phyloP scores from a whole-genome alignment of 2,888 invertebrate genomes.

The Sinelater perroti region DNA sequence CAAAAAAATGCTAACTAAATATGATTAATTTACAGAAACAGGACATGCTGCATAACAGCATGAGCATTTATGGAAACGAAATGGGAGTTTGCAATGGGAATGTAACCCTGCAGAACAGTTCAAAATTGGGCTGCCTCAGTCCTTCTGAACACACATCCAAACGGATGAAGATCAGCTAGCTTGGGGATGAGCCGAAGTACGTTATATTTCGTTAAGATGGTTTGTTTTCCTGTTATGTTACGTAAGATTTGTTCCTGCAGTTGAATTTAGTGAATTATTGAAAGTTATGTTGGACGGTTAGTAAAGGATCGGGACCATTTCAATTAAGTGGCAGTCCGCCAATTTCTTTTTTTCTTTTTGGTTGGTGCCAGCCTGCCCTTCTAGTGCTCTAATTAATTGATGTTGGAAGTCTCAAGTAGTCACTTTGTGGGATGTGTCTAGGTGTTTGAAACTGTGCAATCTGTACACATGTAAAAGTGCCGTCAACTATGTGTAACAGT shows the following conservation, averaged over 20 bases:
- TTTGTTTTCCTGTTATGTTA: conserved; percentile 25
- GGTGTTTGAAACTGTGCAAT: conserved; percentile 50
- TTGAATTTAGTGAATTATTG: conserved; percentile 28
- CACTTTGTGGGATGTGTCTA: conserved; percentile 31
- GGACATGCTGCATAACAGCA: conserved; percentile 56
- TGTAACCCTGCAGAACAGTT: conserved; percentile 38
- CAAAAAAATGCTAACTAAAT: background rate
- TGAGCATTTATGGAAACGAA: conserved; percentile 55
- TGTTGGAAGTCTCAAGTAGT: conserved; percentile 16
- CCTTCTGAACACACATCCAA: conserved; percentile 57
- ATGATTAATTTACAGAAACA: conserved; percentile 56
- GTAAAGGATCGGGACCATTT: conserved; percentile 38
- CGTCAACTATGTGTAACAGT: conserved; percentile 56
- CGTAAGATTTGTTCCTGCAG: conserved; percentile 18
- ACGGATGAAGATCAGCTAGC: conserved; percentile 62
- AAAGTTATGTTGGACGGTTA: conserved; percentile 23
- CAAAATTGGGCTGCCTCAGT: conserved; percentile 56
- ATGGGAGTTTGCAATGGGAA: conserved; percentile 50
- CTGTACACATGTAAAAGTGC: conserved; percentile 54
- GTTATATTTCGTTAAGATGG: conserved; percentile 48
- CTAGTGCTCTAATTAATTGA: conserved; percentile 17
- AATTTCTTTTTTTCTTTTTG: conserved; percentile 13
- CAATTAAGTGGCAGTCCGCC: conserved; percentile 36
- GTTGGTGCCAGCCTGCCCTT: conserved; percentile 7
- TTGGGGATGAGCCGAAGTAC: conserved; percentile 48